Conservation (phyloP, 2,888 invertebrate genomes). For the Tetragnatha montana region DNA sequence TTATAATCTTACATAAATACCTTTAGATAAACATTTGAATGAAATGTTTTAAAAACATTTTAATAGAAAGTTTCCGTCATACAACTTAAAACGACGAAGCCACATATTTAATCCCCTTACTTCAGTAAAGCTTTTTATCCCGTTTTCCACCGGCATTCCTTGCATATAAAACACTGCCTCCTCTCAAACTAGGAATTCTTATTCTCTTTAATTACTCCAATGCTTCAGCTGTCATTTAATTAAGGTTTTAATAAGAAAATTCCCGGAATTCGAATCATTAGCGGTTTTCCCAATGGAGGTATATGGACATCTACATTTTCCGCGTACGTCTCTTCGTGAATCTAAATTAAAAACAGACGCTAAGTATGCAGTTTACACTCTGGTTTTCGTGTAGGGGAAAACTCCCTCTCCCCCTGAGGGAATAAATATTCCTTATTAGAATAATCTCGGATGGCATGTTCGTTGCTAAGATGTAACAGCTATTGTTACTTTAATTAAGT, state of each 20-base stretch:
- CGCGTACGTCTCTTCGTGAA: not conserved
- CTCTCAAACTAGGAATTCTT: not conserved
- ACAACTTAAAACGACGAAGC: no score
- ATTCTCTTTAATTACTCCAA: not conserved
- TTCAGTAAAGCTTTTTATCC: not conserved
- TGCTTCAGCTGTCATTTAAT: not conserved
- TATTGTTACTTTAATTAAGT: no score
- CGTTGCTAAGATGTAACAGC: no score
- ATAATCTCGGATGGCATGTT: not conserved
- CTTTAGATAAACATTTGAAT: no score
- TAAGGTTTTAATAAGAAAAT: not conserved
- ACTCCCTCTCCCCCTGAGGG: not conserved
- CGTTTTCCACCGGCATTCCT: not conserved
- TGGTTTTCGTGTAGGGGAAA: not conserved
- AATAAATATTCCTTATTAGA: not conserved
- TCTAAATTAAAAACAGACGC: not conserved
- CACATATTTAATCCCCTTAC: not conserved
- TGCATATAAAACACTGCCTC: not conserved
- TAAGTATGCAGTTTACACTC: not conserved
- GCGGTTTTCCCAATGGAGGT: not conserved
- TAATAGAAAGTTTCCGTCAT: no score
- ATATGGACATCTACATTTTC: not conserved
- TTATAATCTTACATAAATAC: no score
- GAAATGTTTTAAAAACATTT: no score
- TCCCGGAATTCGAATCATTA: not conserved